Evolutionary conservation across 1,140 invertebrate genomes (phyloP).

Genomic region (Drosophila ironensis): DNA sequence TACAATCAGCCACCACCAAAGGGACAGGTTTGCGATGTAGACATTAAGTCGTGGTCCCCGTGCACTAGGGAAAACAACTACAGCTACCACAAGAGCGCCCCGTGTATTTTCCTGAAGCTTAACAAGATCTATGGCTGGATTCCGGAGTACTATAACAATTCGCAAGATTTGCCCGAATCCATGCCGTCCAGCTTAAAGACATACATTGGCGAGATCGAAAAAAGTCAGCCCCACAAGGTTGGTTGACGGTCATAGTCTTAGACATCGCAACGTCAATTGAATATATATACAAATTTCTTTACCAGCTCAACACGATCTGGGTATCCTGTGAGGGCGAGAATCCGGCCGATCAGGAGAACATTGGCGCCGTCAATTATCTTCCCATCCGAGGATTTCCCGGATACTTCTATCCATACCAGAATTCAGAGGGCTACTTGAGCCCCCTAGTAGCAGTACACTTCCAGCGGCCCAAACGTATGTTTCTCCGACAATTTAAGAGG

Average conservation of each 20-base stretch:
- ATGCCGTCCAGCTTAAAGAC: slow-evolving; percentile 87
- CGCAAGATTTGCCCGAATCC: slow-evolving; percentile 84
- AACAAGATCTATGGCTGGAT: slow-evolving; percentile 91
- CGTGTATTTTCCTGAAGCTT: slow-evolving; percentile 92
- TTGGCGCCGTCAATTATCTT: slow-evolving; percentile 89
- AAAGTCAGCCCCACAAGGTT: neutral
- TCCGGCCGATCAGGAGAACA: slow-evolving; percentile 93
- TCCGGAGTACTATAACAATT: slow-evolving; percentile 87
- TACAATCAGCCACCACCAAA: slow-evolving; percentile 85
- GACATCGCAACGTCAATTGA: no score
- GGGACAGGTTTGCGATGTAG: slow-evolving; percentile 88
- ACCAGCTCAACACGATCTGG: slow-evolving; percentile 90
- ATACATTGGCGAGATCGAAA: slow-evolving; percentile 65
- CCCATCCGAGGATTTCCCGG: slow-evolving; percentile 90
- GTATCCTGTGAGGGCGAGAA: slow-evolving; percentile 94
- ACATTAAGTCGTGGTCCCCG: slow-evolving; percentile 85
- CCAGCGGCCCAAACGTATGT: slow-evolving; percentile 89
- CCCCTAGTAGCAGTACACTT: slow-evolving; percentile 94
- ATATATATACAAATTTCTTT: slow-evolving; percentile 19
- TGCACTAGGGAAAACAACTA: slow-evolving; percentile 88
- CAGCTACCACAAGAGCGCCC: slow-evolving; percentile 89
- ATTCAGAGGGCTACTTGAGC: slow-evolving; percentile 92
- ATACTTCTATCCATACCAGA: slow-evolving; percentile 91
- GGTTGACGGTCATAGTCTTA: no score
- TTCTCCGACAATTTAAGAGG: neutral